Evolutionary conservation across 2,113 vertebrate genomes (phyloP), one percentile per base, ranked within the genome.

Genomic region (Cochlearius cochlearius): DNA sequence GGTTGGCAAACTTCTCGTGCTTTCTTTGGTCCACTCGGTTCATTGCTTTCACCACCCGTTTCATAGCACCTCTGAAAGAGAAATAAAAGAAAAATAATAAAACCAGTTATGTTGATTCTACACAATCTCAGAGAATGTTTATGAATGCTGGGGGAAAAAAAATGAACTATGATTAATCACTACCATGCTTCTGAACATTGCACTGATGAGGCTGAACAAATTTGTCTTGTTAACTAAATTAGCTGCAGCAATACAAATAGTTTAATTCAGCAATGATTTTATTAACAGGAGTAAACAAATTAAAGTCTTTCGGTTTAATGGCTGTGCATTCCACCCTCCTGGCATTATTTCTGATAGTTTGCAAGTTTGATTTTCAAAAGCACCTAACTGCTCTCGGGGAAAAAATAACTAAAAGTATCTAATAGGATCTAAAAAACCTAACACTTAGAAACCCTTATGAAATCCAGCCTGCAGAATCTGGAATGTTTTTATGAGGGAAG

Each of bases 1-100:
- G 99, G 98, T 99, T 99, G 87, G 99, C 98, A 97, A 99, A 99
- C 98, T 99, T 99, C 79, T 99, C 99, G 0, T 99, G 99, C 93
- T 99, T 99, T 77, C 98, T 98, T 71, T 59, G 96, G 98, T 99
- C 99, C 83, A 98, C 93, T 88, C 92, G 98, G 95, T 98, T 98
- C 99, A 99, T 98, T 55, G 98, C 99, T 26, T 98, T 96, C 60
- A 98, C 95, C 7, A 99, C 98, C 38, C 99, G 96, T 68, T 98
- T 98, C 98, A 99, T 27, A 15, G 98, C 95, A 15, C 98, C 98
- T 98, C 99, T 99, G 97, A 94, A 91, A 94, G 74, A 94, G 53
- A 88, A 96, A 62, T 17, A 63, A 76, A 39, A 43, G n/a, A 41
- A 52, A 76, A 39, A 55, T 4, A 8, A 9, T 20, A 68, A 64